Percentiles rank a stretch among this genome's conserved stretches.
These are phyloP conservation scores for Batillaria attramentaria DNA, from an alignment of 1,140 invertebrate species.

Conservation along the genomic window DNA sequence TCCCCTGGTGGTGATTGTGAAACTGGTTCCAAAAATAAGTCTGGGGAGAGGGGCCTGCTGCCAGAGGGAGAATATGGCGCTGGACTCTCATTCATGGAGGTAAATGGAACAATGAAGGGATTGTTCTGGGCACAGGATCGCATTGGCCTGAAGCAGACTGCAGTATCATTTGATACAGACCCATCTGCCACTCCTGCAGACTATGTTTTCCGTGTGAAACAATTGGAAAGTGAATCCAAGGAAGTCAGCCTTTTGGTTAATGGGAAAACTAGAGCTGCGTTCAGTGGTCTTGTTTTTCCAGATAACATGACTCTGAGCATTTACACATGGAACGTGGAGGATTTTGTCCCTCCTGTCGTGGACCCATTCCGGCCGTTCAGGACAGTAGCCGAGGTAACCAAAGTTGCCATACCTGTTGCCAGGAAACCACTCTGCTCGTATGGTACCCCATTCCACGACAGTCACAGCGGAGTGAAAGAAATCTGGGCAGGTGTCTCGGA, in stretches of 20 bases:
- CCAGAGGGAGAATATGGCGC: not conserved
- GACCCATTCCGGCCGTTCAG: slow-evolving; percentile 28
- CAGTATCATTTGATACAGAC: not conserved
- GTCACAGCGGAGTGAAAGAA: slow-evolving; percentile 39
- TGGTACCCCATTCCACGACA: slow-evolving; percentile 43
- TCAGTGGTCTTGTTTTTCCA: slow-evolving; percentile 9
- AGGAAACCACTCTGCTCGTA: slow-evolving; percentile 20
- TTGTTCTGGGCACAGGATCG: slow-evolving; percentile 15
- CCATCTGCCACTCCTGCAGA: not conserved
- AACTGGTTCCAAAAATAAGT: not conserved
- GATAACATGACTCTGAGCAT: not conserved
- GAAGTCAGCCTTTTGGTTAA: not conserved
- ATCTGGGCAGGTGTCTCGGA: slow-evolving; percentile 44
- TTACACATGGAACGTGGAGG: slow-evolving; percentile 5
- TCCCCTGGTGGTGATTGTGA: not conserved
- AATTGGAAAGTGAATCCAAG: not conserved
- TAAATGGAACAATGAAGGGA: not conserved
- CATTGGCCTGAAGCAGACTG: not conserved
- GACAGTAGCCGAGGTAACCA: slow-evolving; percentile 17
- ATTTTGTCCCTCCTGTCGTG: slow-evolving; percentile 1
- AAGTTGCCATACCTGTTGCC: slow-evolving; percentile 10
- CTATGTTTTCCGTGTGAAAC: slow-evolving; percentile 1
- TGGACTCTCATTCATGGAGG: not conserved
- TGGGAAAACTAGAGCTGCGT: not conserved
- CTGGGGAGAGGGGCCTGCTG: not conserved